Conservation (phyloP, 1,140 invertebrate genomes). For the Ctenoplectra terminalis region DNA sequence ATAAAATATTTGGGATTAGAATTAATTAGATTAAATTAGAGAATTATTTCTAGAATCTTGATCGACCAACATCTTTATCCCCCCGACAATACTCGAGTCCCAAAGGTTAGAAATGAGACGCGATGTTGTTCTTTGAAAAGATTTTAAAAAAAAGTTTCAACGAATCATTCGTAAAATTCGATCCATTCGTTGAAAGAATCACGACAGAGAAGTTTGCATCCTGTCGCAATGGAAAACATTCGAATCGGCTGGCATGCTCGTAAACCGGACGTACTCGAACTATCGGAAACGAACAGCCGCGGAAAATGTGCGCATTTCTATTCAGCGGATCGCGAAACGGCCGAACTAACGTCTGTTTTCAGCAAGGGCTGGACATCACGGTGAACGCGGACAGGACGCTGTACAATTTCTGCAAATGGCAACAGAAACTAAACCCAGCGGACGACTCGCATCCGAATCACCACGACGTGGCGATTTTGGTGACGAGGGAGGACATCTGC, state of each 20-base stretch:
- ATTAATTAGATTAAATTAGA: too few species aligned
- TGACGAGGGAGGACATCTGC: constrained; percentile 95
- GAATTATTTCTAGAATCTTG: too few species aligned
- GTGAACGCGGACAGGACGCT: constrained; percentile 92
- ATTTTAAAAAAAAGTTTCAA: too few species aligned
- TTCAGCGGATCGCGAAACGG: background rate
- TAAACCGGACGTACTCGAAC: background rate
- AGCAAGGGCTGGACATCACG: constrained; percentile 89
- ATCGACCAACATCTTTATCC: too few species aligned
- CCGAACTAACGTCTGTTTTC: constrained; percentile 54
- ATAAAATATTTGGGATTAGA: too few species aligned
- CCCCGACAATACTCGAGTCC: too few species aligned
- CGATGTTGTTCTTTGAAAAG: too few species aligned
- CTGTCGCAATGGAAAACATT: background rate
- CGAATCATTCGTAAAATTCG: background rate
- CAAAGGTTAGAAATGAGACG: too few species aligned
- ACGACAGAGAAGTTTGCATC: background rate
- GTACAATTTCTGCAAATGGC: constrained; percentile 94
- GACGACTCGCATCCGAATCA: constrained; percentile 93
- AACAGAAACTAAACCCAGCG: constrained; percentile 89
- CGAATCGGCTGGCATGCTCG: background rate
- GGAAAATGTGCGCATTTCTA: constrained; percentile 4
- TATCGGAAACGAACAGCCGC: background rate
- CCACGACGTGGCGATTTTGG: constrained; percentile 95
- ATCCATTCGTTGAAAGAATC: background rate